Base-by-base conservation (phyloP, 2,797 vertebrate species). In the Choloepus didactylus region DNA sequence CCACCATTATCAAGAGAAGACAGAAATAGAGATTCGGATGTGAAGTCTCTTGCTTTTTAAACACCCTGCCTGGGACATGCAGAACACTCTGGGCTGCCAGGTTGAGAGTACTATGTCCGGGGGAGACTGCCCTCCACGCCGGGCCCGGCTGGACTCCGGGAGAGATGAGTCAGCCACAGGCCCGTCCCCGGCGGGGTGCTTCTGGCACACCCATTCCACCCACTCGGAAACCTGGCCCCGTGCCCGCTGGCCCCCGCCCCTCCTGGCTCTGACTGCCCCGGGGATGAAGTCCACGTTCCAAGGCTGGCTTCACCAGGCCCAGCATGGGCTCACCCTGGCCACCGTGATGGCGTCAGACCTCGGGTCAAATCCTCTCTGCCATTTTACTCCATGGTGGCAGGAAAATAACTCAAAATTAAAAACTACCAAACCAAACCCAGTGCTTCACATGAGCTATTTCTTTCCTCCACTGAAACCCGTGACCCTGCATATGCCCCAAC, bases 361-460 rank as follows among this genome's bases (percentile, higher is more conserved):
- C 0, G 3, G 44, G 29, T 94, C 81, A 49, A 70, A 81, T 25
- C 49, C 21, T 23, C 62, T 9, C 19, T 46, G 44, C 15, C 59
- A n/a, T 6, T 72, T 46, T 89, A 87, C 41, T 86, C 31, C 35
- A 54, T 56, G 67, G 64, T 35, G 41, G 41, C 51, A 72, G 6
- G 56, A 15, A 31, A 31, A 60, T 5, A 54, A 15, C 54, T 54
- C 54, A 56, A 56, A 56, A 21, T 56, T 56, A 56, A 56, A 38
- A 62, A 18, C 16, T 3, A 56, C 87, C 56, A 60, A 44, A 77
- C 14, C 16, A 3, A 38, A 23, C 23, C 23, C 38, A 25, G 0
- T 0, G 59, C 3, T 49, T 60, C 66, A 5, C 0, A 0, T 0
- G 7, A 76, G 44, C 38, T 7, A 0, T 2, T 19, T 76, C 44